Conservation (phyloP, 2,113 vertebrate genomes). For the Equus przewalskii region DNA sequence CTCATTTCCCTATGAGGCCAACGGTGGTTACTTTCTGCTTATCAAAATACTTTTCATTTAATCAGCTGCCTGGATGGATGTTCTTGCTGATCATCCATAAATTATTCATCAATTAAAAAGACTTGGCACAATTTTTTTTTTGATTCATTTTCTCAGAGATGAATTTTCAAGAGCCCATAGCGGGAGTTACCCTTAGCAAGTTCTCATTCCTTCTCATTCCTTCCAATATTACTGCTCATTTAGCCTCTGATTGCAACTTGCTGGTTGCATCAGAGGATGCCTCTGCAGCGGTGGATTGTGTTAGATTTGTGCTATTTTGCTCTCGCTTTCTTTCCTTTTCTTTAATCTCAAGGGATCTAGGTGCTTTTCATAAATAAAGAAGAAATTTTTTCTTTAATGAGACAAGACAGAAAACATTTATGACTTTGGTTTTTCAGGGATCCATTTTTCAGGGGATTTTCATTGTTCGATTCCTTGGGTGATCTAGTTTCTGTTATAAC, state of each 20-base stretch:
- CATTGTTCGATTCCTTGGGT: background rate
- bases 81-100: conserved; percentile 78
- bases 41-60: conserved; percentile 82
- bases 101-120: conserved; percentile 83
- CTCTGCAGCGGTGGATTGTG: background rate
- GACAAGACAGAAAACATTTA: background rate
- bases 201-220: background rate
- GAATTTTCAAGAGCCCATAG: conserved; percentile 43
- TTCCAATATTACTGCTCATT: conserved; percentile 37
- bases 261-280: background rate
- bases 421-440: conserved; percentile 47
- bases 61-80: conserved; percentile 78
- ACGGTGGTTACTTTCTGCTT: conserved; percentile 49
- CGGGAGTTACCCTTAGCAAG: conserved; percentile 33
- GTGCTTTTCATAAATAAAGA: conserved; percentile 54
- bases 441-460: conserved; percentile 28
- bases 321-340: conserved; percentile 8
- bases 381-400: conserved; percentile 34
- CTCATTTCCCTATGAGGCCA: background rate
- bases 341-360: conserved; percentile 22
- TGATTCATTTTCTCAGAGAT: conserved; percentile 66
- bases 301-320: background rate
- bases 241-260: conserved; percentile 23
- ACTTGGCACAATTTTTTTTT: conserved; percentile 25
- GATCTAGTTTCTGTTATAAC: conserved; percentile 23